A percentile compares a stretch with the other conserved stretches of the same genome.
phyloP scores from a whole-genome alignment of 1,140 invertebrate genomes.

The Medauroidea extradentata region DNA sequence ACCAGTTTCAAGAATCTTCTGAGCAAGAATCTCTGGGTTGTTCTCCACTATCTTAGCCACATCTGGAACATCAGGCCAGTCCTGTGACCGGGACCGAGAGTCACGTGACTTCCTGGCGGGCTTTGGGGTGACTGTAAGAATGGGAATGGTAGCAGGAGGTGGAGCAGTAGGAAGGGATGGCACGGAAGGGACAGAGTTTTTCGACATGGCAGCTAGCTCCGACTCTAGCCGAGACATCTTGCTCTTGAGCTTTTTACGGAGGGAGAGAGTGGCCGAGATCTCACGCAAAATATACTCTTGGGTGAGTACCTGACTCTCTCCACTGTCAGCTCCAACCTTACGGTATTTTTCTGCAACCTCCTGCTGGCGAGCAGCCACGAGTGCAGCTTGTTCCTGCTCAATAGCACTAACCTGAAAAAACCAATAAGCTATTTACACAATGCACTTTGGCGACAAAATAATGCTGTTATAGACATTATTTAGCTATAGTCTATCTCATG shows the following conservation, averaged over 20 bases:
- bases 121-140: conserved; percentile 4
- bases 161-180: neutral
- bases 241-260: conserved; percentile 73
- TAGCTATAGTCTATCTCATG: too few species aligned
- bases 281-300: conserved; percentile 79
- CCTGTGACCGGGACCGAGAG: conserved; percentile 71
- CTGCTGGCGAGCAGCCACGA: conserved; percentile 62
- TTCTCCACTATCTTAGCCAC: conserved; percentile 87
- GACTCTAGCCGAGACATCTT: conserved; percentile 69
- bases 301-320: conserved; percentile 49
- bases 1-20: conserved; percentile 84
- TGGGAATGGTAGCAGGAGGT: conserved; percentile 1
- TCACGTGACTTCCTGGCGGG: conserved; percentile 60
- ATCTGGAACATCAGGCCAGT: conserved; percentile 86
- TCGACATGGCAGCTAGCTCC: conserved; percentile 69
- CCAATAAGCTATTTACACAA: too few species aligned
- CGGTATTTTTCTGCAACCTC: conserved; percentile 63
- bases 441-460: too few species aligned
- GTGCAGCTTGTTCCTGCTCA: conserved; percentile 64
- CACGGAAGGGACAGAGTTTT: conserved; percentile 27
- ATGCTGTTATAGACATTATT: too few species aligned
- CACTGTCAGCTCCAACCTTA: conserved; percentile 38
- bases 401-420: conserved; percentile 39
- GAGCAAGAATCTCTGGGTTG: conserved; percentile 82
- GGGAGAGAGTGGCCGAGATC: conserved; percentile 73